A percentile compares a stretch with the other conserved stretches of the same genome.
phyloP scores from a whole-genome alignment of 2,888 invertebrate genomes.

The Drosophila nr. perissopoda region DNA sequence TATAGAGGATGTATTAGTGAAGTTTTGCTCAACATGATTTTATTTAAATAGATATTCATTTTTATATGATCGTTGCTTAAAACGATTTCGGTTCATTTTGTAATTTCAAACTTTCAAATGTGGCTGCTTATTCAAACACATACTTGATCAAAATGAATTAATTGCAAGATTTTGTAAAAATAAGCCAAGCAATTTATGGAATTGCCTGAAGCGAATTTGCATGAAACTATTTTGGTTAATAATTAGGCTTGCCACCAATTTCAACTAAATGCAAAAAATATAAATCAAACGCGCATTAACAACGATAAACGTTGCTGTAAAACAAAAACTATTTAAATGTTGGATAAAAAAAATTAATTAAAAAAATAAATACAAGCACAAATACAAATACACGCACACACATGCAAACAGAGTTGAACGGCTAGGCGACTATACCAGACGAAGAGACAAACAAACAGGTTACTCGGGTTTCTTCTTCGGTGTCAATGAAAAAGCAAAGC shows the following conservation, averaged over 20 bases:
- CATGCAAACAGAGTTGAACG: slow-evolving; percentile 36
- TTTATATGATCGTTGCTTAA: not conserved
- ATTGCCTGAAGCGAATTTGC: slow-evolving; percentile 17
- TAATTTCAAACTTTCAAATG: slow-evolving; percentile 2
- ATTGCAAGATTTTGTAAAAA: not conserved
- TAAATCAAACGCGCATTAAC: slow-evolving; percentile 39
- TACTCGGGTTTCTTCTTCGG: slow-evolving; percentile 78
- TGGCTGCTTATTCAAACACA: not conserved
- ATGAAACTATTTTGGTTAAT: slow-evolving; percentile 16
- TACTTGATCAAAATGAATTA: not conserved
- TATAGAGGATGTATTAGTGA: not conserved
- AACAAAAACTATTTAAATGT: slow-evolving; percentile 48
- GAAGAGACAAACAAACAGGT: slow-evolving; percentile 69
- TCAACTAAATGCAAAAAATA: slow-evolving; percentile 4
- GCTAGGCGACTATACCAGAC: slow-evolving; percentile 34
- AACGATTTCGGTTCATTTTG: not conserved
- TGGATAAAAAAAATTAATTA: slow-evolving; percentile 51
- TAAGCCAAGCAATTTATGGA: slow-evolving; percentile 1
- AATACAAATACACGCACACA: slow-evolving; percentile 13
- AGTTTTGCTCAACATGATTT: not conserved
- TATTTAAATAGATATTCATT: slow-evolving; percentile 9
- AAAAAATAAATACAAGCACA: slow-evolving; percentile 21
- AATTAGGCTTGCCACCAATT: slow-evolving; percentile 14
- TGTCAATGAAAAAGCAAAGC: slow-evolving; percentile 73
- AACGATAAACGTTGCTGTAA: slow-evolving; percentile 19